Evolutionary conservation across 2,888 invertebrate species (phyloP), one percentile per base, ranked within the genome.

Genomic region (Octonoba sinensis): DNA sequence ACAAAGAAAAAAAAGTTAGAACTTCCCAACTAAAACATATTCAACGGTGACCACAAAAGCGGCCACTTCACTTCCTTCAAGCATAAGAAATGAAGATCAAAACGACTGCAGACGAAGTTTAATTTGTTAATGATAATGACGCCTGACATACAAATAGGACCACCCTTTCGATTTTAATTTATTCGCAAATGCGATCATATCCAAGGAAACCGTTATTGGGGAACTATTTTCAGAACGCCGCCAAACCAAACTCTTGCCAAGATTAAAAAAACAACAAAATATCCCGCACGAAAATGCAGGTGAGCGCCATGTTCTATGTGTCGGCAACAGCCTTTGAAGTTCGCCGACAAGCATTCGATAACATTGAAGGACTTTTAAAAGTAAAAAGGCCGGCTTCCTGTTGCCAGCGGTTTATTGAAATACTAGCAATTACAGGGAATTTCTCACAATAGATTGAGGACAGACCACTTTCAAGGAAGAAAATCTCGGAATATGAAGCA

Each of bases 111-210:
- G 11, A 36, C 36, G 11, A 36, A 36, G 8, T 36, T 36, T 36
- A 36, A 36, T 36, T 36, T 36, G 3, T 36, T 36, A 36, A 36
- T 4, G 8, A 1, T 36, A 36, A 36, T 36, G 36, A 36, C 36
- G 36, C 8, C 16, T 54, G 18, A 18, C 54, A 8, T 15, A 18
- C 54, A n/a, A 54, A n/a, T n/a, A 15, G 16, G n/a, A 20, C 54
- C 54, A 54, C 54, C 54, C 54, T 8, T n/a, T 54, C n/a, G 54
- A 54, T 54, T 54, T 54, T 54, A 54, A 54, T 54, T 54, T 54
- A 54, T 18, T 54, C 54, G 15, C 54, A 54, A 54, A 54, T n/a
- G 20, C n/a, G 11, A 54, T 18, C 18, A 54, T 18, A 54, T 54
- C 20, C 20, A 54, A 54, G 20, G 54, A 18, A 20, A 54, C 20